Evolutionary conservation across 2,888 invertebrate genomes (phyloP).

Genomic region (Rotaria magnacalcarata): DNA sequence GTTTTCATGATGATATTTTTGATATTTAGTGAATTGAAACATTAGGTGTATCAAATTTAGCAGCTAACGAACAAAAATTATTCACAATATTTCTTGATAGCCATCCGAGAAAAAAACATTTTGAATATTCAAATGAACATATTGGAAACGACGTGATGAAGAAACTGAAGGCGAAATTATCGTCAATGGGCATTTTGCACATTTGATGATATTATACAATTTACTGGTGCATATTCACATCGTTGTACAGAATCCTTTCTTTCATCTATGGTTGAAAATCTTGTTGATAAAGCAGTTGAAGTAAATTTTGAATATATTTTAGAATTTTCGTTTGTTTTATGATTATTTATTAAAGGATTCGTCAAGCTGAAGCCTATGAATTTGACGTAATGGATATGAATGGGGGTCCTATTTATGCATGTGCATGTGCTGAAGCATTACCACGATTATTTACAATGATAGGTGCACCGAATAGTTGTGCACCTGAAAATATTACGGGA

Average conservation of each 20-base stretch:
- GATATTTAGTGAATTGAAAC: slow-evolving; percentile 73
- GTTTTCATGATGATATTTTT: too few species aligned
- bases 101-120: slow-evolving; percentile 72
- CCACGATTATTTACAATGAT: slow-evolving; percentile 79
- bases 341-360: neutral
- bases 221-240: slow-evolving; percentile 66
- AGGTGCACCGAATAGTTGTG: slow-evolving; percentile 73
- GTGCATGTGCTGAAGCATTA: slow-evolving; percentile 67
- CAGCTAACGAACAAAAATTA: slow-evolving; percentile 71
- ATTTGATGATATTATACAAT: slow-evolving; percentile 94
- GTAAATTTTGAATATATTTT: neutral
- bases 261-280: slow-evolving; percentile 11
- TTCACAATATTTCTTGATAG: slow-evolving; percentile 73
- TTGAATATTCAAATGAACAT: slow-evolving; percentile 78
- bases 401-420: slow-evolving; percentile 63
- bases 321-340: neutral
- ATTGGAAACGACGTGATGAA: slow-evolving; percentile 77
- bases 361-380: slow-evolving; percentile 94
- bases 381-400: slow-evolving; percentile 81
- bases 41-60: slow-evolving; percentile 74
- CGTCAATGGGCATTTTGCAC: slow-evolving; percentile 96
- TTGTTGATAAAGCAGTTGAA: slow-evolving; percentile 40
- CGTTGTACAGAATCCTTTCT: slow-evolving; percentile 40
- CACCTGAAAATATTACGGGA: slow-evolving; percentile 77
- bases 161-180: slow-evolving; percentile 89